Evolutionary conservation across 2,113 vertebrate species (phyloP).

Genomic region (Halichoeres trimaculatus): DNA sequence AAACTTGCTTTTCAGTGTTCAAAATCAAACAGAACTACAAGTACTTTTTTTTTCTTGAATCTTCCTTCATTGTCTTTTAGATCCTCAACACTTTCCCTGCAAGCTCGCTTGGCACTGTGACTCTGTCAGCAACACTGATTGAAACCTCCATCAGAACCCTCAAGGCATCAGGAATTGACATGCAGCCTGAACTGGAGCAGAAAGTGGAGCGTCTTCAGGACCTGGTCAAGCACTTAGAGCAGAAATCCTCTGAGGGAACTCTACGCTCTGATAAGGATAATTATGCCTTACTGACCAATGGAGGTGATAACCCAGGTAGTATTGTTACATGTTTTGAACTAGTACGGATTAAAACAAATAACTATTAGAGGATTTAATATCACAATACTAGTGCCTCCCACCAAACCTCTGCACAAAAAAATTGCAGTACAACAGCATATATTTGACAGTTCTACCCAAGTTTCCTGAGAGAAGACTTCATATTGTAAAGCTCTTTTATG

Average conservation of each 20-base stretch:
- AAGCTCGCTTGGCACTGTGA: constrained; percentile 85
- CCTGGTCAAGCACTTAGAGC: constrained; percentile 85
- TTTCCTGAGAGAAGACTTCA: too few species aligned
- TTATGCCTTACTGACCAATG: constrained; percentile 74
- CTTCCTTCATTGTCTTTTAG: constrained; percentile 55
- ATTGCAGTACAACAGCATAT: too few species aligned
- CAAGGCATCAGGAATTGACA: constrained; percentile 83
- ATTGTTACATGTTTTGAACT: background rate
- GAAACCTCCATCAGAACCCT: constrained; percentile 84
- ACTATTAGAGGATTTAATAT: too few species aligned
- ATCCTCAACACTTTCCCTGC: constrained; percentile 88
- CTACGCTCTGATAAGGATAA: constrained; percentile 88
- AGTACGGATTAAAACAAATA: too few species aligned
- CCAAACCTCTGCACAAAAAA: too few species aligned
- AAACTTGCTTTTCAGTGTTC: background rate
- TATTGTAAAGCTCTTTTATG: too few species aligned
- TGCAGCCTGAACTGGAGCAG: constrained; percentile 82
- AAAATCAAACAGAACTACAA: background rate
- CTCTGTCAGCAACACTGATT: constrained; percentile 86
- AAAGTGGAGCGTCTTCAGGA: constrained; percentile 81
- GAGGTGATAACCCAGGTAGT: constrained; percentile 47
- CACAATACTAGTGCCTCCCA: too few species aligned
- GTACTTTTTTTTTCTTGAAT: background rate
- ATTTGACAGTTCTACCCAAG: too few species aligned
- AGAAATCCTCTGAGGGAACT: constrained; percentile 88